Conservation (phyloP, 2,888 invertebrate species). For the Cataglyphis altisquamis region DNA sequence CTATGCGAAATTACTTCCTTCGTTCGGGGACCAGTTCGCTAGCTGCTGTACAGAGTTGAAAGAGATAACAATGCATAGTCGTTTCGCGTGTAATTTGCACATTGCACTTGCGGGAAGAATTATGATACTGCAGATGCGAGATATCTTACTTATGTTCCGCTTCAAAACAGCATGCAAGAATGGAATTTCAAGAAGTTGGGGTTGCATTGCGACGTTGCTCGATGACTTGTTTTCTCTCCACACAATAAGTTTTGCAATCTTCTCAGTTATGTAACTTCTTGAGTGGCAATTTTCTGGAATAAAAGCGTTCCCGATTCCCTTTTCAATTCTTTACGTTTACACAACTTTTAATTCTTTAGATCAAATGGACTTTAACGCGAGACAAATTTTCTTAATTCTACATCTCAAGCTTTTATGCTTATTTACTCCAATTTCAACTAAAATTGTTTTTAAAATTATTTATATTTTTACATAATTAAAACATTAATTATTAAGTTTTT, state of each 20-base stretch:
- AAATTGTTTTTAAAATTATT: not conserved
- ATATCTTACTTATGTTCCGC: conserved; percentile 37
- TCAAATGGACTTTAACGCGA: conserved; percentile 16
- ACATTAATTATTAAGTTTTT: not conserved
- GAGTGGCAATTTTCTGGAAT: conserved; percentile 73
- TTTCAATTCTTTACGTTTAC: conserved; percentile 36
- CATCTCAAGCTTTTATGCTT: not conserved
- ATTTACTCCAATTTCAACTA: not conserved
- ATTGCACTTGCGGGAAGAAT: conserved; percentile 38
- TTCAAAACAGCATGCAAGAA: conserved; percentile 42
- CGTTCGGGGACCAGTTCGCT: conserved; percentile 21
- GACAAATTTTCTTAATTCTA: not conserved
- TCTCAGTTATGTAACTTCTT: conserved; percentile 73
- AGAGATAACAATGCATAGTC: conserved; percentile 35
- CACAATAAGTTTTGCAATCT: conserved; percentile 76
- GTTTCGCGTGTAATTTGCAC: conserved; percentile 49
- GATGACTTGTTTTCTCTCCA: conserved; percentile 66
- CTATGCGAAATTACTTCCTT: conserved; percentile 44
- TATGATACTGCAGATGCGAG: conserved; percentile 53
- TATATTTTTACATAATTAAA: not conserved
- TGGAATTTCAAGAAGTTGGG: conserved; percentile 41
- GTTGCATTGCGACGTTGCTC: conserved; percentile 45
- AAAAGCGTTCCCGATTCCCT: conserved; percentile 24
- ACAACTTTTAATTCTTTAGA: conserved; percentile 1
- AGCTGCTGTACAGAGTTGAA: conserved; percentile 23